Percentiles rank a stretch among this genome's conserved stretches.
Evolutionary conservation across 2,113 vertebrate genomes (phyloP).

Genomic region (Conger conger): DNA sequence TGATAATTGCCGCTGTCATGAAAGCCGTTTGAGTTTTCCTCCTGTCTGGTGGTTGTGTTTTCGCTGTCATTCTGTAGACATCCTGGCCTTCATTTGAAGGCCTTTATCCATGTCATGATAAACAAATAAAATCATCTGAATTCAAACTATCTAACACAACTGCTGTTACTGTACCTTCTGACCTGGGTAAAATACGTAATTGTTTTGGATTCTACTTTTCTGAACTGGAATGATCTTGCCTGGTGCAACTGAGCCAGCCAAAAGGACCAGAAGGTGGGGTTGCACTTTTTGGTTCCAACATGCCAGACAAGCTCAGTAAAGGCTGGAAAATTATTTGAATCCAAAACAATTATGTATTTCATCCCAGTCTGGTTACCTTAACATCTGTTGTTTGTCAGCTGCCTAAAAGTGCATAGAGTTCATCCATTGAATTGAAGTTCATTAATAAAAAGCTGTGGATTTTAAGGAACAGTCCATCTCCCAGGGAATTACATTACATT

Average conservation of each 20-base stretch:
- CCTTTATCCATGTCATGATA: not conserved
- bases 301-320: too few species aligned
- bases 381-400: not conserved
- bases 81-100: not conserved
- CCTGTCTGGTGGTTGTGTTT: not conserved
- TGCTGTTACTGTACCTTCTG: too few species aligned
- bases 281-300: too few species aligned
- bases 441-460: not conserved
- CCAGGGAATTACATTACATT: too few species aligned
- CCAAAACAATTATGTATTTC: too few species aligned
- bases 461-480: not conserved
- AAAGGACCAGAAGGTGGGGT: too few species aligned
- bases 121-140: not conserved
- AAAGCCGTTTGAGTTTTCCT: not conserved
- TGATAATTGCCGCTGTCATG: conserved; percentile 22
- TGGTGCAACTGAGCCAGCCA: too few species aligned
- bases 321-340: too few species aligned
- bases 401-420: not conserved
- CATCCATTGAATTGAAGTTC: not conserved
- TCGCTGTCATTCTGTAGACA: not conserved
- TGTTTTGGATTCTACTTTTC: too few species aligned
- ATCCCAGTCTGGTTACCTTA: too few species aligned
- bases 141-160: not conserved
- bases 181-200: too few species aligned
- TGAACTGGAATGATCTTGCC: too few species aligned